phyloP scores from a whole-genome alignment of 2,113 vertebrate genomes.

The Gopherus evgoodei region DNA sequence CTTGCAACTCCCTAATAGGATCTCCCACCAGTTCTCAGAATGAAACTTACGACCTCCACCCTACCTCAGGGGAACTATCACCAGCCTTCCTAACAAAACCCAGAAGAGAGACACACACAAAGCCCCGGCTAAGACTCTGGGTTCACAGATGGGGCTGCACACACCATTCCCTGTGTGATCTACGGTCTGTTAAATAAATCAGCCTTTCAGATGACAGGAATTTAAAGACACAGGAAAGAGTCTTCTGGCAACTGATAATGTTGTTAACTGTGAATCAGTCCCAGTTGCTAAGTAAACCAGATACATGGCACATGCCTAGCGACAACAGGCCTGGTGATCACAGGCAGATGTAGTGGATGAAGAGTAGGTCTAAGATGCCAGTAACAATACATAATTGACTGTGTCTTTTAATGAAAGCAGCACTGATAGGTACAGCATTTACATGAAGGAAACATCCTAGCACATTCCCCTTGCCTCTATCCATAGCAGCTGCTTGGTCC shows the following conservation, averaged over 20 bases:
- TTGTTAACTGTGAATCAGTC: background rate
- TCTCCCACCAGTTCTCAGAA: background rate
- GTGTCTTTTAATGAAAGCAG: background rate
- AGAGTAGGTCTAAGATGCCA: background rate
- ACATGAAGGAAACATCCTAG: background rate
- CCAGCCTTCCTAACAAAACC: constrained; percentile 14
- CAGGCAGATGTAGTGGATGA: background rate
- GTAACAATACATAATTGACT: background rate
- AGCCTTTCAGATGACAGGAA: background rate
- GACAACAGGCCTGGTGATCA: background rate
- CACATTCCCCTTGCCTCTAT: background rate
- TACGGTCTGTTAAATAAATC: background rate
- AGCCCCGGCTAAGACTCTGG: background rate
- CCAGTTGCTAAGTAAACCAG: background rate
- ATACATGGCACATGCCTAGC: rapidly evolving
- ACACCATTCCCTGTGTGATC: background rate
- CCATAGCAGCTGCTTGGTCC: rapidly evolving
- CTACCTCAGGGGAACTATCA: background rate
- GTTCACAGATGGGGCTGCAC: background rate
- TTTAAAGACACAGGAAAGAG: background rate
- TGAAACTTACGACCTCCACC: rapidly evolving
- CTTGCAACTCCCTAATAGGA: background rate
- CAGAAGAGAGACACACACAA: background rate
- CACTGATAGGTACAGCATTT: background rate
- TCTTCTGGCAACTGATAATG: background rate